Evolutionary conservation across 2,797 vertebrate genomes (phyloP).

Genomic region (Tachyglossus aculeatus): DNA sequence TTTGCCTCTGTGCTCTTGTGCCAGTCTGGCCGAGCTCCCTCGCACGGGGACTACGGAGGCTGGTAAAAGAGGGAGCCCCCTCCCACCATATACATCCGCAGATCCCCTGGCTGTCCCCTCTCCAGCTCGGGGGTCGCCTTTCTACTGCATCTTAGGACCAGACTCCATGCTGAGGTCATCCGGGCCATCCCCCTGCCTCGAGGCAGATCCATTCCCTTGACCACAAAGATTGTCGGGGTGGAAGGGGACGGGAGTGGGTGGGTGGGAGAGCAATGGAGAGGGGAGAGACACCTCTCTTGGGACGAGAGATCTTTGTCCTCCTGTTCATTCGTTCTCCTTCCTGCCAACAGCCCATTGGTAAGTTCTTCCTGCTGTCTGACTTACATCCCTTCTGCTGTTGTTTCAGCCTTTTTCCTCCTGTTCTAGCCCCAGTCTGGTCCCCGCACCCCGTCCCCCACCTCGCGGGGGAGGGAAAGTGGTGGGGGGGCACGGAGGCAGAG

Average conservation of each 20-base stretch:
- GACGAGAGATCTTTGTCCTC: too few relatives aligned
- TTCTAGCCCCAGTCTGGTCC: neutral
- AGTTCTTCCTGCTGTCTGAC: neutral
- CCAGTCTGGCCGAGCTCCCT: neutral
- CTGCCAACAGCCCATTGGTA: neutral
- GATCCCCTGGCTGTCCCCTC: neutral
- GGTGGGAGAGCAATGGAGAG: too few relatives aligned
- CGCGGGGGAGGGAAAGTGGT: too few relatives aligned
- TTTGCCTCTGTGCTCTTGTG: neutral
- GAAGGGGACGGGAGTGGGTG: too few relatives aligned
- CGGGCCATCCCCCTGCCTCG: neutral
- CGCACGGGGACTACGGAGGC: neutral
- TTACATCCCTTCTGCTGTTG: neutral
- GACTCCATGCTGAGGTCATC: neutral
- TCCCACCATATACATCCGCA: neutral
- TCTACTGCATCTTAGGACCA: neutral
- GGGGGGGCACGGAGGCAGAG: too few relatives aligned
- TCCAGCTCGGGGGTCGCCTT: neutral
- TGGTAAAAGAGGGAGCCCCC: neutral
- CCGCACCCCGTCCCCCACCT: neutral
- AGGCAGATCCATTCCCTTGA: too few relatives aligned
- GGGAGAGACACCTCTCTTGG: too few relatives aligned
- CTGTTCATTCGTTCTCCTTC: too few relatives aligned
- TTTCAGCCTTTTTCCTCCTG: neutral
- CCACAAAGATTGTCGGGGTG: too few relatives aligned